Evolutionary conservation across 2,888 invertebrate species (phyloP).

Genomic region (Fragum sueziense): DNA sequence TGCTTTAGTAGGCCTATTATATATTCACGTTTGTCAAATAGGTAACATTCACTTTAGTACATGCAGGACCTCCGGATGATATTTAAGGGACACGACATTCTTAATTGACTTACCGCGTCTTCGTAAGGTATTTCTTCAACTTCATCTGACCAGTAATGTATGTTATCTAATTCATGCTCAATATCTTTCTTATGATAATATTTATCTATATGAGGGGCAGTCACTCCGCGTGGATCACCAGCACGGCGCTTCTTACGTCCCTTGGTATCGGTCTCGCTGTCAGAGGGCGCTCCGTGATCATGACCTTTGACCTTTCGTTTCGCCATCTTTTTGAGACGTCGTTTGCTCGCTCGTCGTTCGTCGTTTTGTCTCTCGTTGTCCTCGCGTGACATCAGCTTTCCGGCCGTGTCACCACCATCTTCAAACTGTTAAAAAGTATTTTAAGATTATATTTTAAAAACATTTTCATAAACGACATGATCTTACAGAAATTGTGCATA

Average conservation of each 20-base stretch:
- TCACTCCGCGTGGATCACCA: constrained; percentile 13
- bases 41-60: no score
- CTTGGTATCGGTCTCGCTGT: constrained; percentile 13
- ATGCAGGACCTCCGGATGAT: no score
- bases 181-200: constrained; percentile 55
- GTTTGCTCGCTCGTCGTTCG: constrained; percentile 33
- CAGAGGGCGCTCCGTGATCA: constrained; percentile 35
- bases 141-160: constrained; percentile 50
- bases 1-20: no score
- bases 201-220: constrained; percentile 48
- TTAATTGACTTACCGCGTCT: constrained; percentile 19
- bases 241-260: constrained; percentile 34
- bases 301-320: constrained; percentile 30
- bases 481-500: no score
- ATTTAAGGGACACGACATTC: no score
- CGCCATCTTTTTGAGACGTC: constrained; percentile 40
- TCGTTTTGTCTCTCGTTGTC: constrained; percentile 43
- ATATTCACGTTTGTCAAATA: no score
- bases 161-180: constrained; percentile 49
- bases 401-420: constrained; percentile 34
- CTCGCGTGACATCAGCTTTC: constrained; percentile 36
- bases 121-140: neutral
- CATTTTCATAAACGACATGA: no score
- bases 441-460: no score
- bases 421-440: constrained; percentile 38